A percentile compares a stretch with the other conserved stretches of the same genome.
phyloP scores from a whole-genome alignment of 2,797 vertebrate genomes.

The Falco novaeseelandiae region DNA sequence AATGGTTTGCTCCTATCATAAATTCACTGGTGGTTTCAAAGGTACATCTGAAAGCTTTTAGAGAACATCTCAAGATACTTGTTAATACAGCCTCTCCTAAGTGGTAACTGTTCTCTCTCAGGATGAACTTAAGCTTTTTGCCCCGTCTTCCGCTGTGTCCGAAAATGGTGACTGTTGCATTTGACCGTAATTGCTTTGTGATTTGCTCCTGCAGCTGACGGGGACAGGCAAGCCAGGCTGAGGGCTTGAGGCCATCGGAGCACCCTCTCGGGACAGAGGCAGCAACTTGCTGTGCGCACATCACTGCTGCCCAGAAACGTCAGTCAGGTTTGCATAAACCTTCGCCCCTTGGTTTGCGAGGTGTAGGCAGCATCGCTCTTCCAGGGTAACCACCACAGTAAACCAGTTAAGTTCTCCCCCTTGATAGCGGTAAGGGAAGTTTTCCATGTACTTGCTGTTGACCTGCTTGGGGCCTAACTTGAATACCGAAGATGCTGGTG shows the following conservation, averaged over 20 bases:
- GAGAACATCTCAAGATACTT: not conserved
- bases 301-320: not conserved
- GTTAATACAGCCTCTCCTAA: too few species aligned
- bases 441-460: not conserved
- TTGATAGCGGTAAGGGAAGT: not conserved
- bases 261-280: not conserved
- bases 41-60: not conserved
- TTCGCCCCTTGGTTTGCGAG: accelerated
- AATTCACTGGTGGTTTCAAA: not conserved
- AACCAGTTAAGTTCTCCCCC: not conserved
- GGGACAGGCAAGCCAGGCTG: not conserved
- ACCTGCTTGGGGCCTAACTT: not conserved
- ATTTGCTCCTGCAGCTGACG: not conserved
- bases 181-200: not conserved
- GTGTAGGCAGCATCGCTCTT: accelerated
- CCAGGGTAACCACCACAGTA: not conserved
- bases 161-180: not conserved
- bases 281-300: not conserved
- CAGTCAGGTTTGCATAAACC: not conserved
- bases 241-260: accelerated
- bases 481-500: not conserved
- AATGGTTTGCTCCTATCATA: not conserved
- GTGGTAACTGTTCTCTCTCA: not conserved
- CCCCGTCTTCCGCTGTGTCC: not conserved
- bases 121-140: not conserved